Evolutionary conservation across 2,888 invertebrate genomes (phyloP).

Genomic region (Nemoura dubitans): DNA sequence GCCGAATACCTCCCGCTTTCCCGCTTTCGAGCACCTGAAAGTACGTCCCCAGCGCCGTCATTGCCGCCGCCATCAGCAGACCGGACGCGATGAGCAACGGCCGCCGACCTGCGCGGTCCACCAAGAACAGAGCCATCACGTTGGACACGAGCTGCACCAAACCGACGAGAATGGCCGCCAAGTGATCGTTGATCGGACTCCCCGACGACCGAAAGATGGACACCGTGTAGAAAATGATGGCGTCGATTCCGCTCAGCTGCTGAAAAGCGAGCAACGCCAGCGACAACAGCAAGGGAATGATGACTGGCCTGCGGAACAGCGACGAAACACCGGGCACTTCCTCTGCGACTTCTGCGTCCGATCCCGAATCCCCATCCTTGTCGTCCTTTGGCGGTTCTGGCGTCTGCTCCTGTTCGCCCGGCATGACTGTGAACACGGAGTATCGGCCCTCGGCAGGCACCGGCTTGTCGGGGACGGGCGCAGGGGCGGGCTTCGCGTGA

Average conservation of each 20-base stretch:
- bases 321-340: conserved; percentile 41
- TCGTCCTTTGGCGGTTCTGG: conserved; percentile 40
- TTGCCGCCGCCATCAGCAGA: conserved; percentile 64
- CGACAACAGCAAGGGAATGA: conserved; percentile 63
- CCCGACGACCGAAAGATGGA: conserved; percentile 67
- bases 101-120: conserved; percentile 70
- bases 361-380: conserved; percentile 2
- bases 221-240: conserved; percentile 68
- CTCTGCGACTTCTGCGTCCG: neutral
- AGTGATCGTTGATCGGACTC: conserved; percentile 64
- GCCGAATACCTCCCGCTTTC: conserved; percentile 53
- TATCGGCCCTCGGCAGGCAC: conserved; percentile 31
- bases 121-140: conserved; percentile 64
- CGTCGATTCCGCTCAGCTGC: conserved; percentile 69
- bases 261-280: conserved; percentile 66
- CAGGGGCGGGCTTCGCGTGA: conserved; percentile 49
- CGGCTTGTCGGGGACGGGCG: too few species aligned
- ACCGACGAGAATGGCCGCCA: conserved; percentile 67
- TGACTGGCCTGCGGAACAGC: conserved; percentile 53
- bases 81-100: conserved; percentile 69
- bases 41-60: conserved; percentile 65
- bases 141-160: conserved; percentile 67
- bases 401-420: conserved; percentile 57
- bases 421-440: conserved; percentile 41
- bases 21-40: conserved; percentile 62